Conservation (phyloP, 2,888 invertebrate genomes). For the Cremastinae sp. region DNA sequence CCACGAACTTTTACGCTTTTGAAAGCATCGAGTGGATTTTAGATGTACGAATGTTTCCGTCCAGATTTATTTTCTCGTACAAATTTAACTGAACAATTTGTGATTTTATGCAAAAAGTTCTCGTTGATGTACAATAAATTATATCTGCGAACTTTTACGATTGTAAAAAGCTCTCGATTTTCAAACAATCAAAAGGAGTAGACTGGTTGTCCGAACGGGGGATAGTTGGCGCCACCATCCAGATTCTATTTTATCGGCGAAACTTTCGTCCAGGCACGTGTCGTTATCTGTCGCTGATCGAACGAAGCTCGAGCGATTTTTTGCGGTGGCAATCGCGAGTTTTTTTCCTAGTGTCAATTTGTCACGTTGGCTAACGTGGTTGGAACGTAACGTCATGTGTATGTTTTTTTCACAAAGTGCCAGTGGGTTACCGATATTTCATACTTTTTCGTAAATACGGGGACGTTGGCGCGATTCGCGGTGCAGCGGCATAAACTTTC, state of each 20-base stretch:
- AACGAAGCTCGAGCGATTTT: slow-evolving; percentile 5
- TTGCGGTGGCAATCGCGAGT: not conserved
- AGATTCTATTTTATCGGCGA: not conserved
- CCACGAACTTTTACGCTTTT: too few species aligned
- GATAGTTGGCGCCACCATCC: slow-evolving; percentile 1
- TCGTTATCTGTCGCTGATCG: not conserved
- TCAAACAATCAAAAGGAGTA: slow-evolving; percentile 1
- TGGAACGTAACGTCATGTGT: slow-evolving; percentile 48
- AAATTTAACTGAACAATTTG: too few species aligned
- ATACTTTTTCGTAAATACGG: slow-evolving; percentile 57
- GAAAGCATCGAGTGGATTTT: too few species aligned
- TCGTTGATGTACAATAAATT: too few species aligned
- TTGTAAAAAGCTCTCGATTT: too few species aligned
- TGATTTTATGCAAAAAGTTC: too few species aligned
- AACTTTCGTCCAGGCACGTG: not conserved
- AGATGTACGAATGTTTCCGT: too few species aligned
- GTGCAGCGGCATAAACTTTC: not conserved
- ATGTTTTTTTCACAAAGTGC: slow-evolving; percentile 55
- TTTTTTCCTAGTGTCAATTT: slow-evolving; percentile 51
- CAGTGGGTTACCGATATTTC: slow-evolving; percentile 38
- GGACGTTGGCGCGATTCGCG: slow-evolving; percentile 53
- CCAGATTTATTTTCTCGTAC: too few species aligned
- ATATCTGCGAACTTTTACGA: too few species aligned
- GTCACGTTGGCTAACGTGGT: slow-evolving; percentile 54
- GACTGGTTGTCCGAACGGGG: not conserved